Conservation (phyloP, 2,797 vertebrate species). For the Platalea minor region DNA sequence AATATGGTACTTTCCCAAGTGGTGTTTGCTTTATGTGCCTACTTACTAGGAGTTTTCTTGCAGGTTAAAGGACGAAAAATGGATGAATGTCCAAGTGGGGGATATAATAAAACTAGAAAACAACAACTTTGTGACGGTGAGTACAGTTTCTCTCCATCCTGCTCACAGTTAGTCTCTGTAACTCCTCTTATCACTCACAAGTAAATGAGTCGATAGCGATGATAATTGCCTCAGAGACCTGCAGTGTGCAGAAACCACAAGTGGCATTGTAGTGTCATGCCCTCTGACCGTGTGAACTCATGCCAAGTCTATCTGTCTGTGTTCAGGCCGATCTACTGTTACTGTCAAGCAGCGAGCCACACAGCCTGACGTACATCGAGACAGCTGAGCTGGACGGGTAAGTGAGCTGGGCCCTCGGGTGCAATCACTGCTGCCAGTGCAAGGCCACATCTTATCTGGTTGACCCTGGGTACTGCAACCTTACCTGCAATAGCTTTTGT, state of each 20-base stretch:
- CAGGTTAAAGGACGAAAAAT: constrained; percentile 87
- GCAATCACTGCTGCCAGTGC: neutral
- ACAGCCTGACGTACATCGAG: constrained; percentile 90
- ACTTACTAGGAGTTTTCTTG: constrained; percentile 46
- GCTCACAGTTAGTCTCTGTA: neutral
- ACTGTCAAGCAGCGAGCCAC: constrained; percentile 91
- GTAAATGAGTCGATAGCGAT: neutral
- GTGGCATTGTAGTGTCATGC: neutral
- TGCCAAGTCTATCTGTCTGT: constrained; percentile 14
- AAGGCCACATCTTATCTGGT: neutral
- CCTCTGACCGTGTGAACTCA: neutral
- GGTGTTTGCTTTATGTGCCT: neutral
- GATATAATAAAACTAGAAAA: constrained; percentile 92
- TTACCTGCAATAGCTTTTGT: neutral
- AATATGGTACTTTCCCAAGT: neutral
- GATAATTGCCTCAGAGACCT: neutral
- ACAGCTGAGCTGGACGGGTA: constrained; percentile 93
- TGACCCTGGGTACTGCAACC: neutral
- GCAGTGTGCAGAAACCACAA: neutral
- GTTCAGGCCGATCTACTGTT: constrained; percentile 89
- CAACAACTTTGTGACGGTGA: constrained; percentile 90
- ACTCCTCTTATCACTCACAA: neutral
- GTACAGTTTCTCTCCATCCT: constrained; percentile 23
- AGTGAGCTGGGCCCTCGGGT: constrained; percentile 17
- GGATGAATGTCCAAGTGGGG: constrained; percentile 94